A percentile compares a stretch with the other conserved stretches of the same genome.
These are phyloP conservation scores for Micronisus gabar DNA, from an alignment of 2,113 vertebrate species.

Conservation along the genomic window DNA sequence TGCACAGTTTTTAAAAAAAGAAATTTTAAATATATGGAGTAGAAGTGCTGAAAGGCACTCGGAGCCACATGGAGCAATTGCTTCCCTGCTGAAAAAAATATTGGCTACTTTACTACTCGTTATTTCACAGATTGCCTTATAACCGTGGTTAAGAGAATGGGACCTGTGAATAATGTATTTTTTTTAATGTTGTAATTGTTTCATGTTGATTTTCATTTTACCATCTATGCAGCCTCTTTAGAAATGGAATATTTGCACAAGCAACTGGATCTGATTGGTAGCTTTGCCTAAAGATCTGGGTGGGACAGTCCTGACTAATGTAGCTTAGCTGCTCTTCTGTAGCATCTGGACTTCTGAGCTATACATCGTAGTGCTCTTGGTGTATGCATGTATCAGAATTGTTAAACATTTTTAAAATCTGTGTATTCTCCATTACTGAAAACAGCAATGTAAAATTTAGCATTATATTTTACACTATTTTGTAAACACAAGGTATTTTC, in stretches of 20 bases:
- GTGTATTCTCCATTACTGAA: not conserved
- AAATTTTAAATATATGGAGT: not conserved
- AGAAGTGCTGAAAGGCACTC: not conserved
- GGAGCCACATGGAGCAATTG: not conserved
- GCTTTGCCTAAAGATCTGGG: not conserved
- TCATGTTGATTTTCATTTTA: not conserved
- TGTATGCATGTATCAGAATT: not conserved
- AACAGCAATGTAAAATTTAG: not conserved
- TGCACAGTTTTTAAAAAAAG: not conserved
- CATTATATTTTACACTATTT: not conserved
- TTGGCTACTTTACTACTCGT: not conserved
- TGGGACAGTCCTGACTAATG: not conserved
- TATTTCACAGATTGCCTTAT: constrained; percentile 1
- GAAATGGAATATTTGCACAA: not conserved
- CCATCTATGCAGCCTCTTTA: not conserved
- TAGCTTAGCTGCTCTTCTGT: not conserved
- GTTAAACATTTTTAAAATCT: not conserved
- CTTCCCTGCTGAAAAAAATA: constrained; percentile 10
- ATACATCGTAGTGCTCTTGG: not conserved
- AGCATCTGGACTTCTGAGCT: not conserved
- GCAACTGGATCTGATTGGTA: not conserved
- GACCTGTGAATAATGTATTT: constrained; percentile 1
- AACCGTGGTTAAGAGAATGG: not conserved
- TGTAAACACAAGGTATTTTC: not conserved
- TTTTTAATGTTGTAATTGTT: not conserved